Conservation (phyloP, 2,113 vertebrate species). For the Ginglymostoma cirratum region DNA sequence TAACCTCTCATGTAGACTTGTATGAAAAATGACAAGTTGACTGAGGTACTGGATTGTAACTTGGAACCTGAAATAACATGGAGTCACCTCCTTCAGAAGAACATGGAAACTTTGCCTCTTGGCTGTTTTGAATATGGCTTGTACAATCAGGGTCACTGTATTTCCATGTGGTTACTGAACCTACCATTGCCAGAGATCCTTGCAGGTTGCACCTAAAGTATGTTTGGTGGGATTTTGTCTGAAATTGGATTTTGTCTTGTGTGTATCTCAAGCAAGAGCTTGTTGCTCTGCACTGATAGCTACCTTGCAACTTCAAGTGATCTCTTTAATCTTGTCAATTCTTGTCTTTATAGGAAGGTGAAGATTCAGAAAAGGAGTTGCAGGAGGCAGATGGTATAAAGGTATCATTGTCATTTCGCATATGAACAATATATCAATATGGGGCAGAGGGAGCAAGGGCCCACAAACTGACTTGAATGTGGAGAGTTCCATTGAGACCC, state of each 20-base stretch:
- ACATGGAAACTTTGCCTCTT: not conserved
- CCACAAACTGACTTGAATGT: not conserved
- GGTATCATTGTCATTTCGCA: slow-evolving; percentile 59
- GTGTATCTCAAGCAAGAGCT: not conserved
- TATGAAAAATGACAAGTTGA: not conserved
- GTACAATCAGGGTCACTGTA: not conserved
- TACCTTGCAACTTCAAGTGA: not conserved
- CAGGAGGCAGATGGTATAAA: slow-evolving; percentile 84
- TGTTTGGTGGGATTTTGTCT: not conserved
- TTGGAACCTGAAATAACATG: not conserved
- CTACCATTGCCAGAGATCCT: not conserved
- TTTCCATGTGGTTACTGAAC: not conserved
- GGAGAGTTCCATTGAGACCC: not conserved
- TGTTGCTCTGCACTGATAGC: not conserved
- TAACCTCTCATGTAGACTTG: not conserved
- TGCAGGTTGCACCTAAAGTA: too few species aligned
- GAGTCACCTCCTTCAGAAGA: not conserved
- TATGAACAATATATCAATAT: not conserved
- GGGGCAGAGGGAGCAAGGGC: not conserved
- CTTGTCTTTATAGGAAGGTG: slow-evolving; percentile 91
- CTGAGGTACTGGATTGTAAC: not conserved
- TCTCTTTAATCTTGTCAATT: slow-evolving; percentile 66
- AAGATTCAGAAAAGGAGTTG: slow-evolving; percentile 90
- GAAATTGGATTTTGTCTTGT: not conserved
- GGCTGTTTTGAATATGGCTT: not conserved